Percentiles rank a stretch among this genome's conserved stretches.
These are phyloP conservation scores for Drosophila insularis DNA, from an alignment of 1,140 invertebrate species.

Conservation along the genomic window DNA sequence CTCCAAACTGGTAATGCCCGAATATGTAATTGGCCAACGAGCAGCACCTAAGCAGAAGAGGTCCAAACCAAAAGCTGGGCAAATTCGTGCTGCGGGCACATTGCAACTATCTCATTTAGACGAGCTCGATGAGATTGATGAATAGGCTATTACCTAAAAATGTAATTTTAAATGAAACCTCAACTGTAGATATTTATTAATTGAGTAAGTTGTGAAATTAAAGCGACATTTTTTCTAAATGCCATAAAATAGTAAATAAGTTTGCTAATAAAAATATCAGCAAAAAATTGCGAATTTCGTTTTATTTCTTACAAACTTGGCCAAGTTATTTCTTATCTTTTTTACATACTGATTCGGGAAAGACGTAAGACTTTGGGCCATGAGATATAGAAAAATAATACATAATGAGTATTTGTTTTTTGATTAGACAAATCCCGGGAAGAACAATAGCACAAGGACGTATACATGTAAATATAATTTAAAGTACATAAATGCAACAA, in stretches of 20 bases:
- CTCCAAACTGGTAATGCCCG: slow-evolving; percentile 89
- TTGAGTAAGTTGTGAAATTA: not conserved
- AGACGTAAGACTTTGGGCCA: not conserved
- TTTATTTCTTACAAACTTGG: not conserved
- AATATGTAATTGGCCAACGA: slow-evolving; percentile 90
- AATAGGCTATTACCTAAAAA: slow-evolving; percentile 17
- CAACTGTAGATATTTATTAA: slow-evolving; percentile 1
- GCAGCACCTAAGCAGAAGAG: slow-evolving; percentile 81
- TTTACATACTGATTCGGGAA: not conserved
- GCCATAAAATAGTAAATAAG: too few relatives aligned
- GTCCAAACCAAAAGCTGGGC: slow-evolving; percentile 46
- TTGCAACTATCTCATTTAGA: slow-evolving; percentile 86
- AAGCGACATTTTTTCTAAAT: not conserved
- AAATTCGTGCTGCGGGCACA: slow-evolving; percentile 75
- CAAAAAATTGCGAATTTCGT: not conserved
- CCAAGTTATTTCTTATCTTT: not conserved
- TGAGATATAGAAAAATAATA: slow-evolving; percentile 6
- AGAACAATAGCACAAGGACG: slow-evolving; percentile 15
- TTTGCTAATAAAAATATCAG: not conserved
- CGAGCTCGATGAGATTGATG: slow-evolving; percentile 83
- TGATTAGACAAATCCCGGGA: slow-evolving; percentile 4
- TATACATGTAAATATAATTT: slow-evolving; percentile 30
- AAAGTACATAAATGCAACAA: slow-evolving; percentile 42
- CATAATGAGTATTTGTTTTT: slow-evolving; percentile 29
- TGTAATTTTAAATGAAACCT: not conserved